These are phyloP conservation scores for Agrochola lota DNA, from an alignment of 2,888 invertebrate genomes.

Conservation along the genomic window DNA sequence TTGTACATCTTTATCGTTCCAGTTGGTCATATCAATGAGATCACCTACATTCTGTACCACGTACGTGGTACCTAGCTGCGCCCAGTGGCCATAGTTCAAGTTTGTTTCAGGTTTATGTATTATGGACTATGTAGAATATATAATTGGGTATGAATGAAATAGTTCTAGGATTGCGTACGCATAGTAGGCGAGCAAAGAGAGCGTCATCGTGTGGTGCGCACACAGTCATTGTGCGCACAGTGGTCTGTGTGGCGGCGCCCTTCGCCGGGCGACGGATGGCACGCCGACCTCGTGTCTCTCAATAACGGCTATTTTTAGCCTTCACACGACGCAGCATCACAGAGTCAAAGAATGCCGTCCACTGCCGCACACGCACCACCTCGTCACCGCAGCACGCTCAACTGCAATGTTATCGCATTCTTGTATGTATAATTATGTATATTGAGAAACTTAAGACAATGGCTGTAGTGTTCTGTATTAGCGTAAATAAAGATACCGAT, in stretches of 20 bases:
- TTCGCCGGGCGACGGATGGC: slow-evolving; percentile 39
- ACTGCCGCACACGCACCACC: not conserved
- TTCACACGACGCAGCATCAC: slow-evolving; percentile 38
- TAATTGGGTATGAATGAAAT: slow-evolving; percentile 11
- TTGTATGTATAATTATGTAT: not conserved
- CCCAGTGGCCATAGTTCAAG: not conserved
- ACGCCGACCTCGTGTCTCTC: slow-evolving; percentile 45
- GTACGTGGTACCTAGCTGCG: not conserved
- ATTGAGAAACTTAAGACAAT: slow-evolving; percentile 14
- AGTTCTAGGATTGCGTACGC: not conserved
- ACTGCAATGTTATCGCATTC: slow-evolving; percentile 8
- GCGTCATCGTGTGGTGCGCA: slow-evolving; percentile 1
- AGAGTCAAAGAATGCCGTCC: slow-evolving; percentile 30
- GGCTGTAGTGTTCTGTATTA: not conserved
- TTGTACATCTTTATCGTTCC: slow-evolving; percentile 6
- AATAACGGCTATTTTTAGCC: slow-evolving; percentile 61
- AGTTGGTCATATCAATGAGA: not conserved
- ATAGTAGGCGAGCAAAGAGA: not conserved
- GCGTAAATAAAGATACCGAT: slow-evolving; percentile 9
- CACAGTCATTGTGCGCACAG: not conserved
- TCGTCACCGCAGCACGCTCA: slow-evolving; percentile 4
- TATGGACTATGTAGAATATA: not conserved
- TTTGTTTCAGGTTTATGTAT: not conserved
- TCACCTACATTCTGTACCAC: slow-evolving; percentile 14
- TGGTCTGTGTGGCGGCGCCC: slow-evolving; percentile 34